A percentile compares a stretch with the other conserved stretches of the same genome.
Conservation (phyloP, 2,888 invertebrate species). For the Cosmopolites sordidus region DNA sequence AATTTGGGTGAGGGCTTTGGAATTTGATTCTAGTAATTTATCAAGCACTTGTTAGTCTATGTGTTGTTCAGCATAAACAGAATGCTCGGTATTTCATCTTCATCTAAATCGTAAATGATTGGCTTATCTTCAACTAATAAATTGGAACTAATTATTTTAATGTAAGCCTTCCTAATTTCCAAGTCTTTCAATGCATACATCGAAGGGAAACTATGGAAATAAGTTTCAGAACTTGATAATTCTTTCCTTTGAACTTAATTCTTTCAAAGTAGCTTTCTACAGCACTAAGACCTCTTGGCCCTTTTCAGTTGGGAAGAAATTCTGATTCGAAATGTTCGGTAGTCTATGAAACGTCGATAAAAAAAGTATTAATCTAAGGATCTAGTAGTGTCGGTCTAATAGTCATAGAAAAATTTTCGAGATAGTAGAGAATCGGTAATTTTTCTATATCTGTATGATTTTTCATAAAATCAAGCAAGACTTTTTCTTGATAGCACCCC, state of each 20-base stretch:
- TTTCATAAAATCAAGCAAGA: too few species aligned
- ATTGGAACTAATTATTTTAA: constrained; percentile 63
- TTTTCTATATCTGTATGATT: too few species aligned
- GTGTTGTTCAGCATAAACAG: constrained; percentile 47
- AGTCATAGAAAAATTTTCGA: too few species aligned
- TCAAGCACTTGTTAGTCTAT: constrained; percentile 29
- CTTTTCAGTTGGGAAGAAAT: too few species aligned
- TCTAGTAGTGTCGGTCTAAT: too few species aligned
- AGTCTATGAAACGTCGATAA: too few species aligned
- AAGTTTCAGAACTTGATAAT: constrained; percentile 80
- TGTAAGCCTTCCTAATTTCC: constrained; percentile 78
- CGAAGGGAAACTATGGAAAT: constrained; percentile 85
- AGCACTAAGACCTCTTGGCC: constrained; percentile 71
- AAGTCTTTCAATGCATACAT: constrained; percentile 72
- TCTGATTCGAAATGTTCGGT: too few species aligned
- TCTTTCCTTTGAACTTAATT: constrained; percentile 77
- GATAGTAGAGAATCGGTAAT: too few species aligned
- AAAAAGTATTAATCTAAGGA: too few species aligned
- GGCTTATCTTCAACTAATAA: constrained; percentile 48
- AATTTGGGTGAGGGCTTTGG: constrained; percentile 35
- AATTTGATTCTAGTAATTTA: constrained; percentile 21
- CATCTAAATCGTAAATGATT: constrained; percentile 40
- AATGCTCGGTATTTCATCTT: constrained; percentile 51
- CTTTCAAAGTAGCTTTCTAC: constrained; percentile 75
- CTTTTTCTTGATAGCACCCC: too few species aligned